Base-by-base conservation (phyloP, 2,113 vertebrate species). In the Atlantisia rogersi region DNA sequence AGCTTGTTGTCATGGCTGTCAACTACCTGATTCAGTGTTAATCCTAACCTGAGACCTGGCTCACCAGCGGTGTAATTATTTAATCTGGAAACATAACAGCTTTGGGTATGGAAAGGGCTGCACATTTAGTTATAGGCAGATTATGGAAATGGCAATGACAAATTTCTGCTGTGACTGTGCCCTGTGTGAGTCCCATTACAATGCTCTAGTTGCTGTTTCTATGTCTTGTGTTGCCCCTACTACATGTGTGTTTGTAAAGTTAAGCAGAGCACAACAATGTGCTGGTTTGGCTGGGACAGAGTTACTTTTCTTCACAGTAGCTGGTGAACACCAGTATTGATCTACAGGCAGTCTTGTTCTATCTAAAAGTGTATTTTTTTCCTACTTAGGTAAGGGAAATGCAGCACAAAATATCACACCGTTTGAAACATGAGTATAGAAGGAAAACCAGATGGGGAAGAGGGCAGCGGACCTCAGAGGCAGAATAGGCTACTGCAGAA, bases 41-140 rank as follows among this genome's bases (percentile, higher is more conserved):
- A 95, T 95, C 77, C 76, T 67, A 91, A 80, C 37, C 74, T 78
- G 75, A 68, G 77, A 92, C 63, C n/a, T 67, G 39, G 19, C 69
- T 95, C 46, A 91, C 60, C 64, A 89, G 94, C 88, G 26, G 21
- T 90, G 37, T 80, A 84, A 79, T 92, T 96, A 90, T 89, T 95
- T 74, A 64, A 73, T 87, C 37, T 42, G 26, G 78, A 68, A 75
- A 93, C 20, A 5, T 85, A 59, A 85, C 2, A 16, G 64, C 62
- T 87, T 60, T 92, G 79, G 64, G 58, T 92, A 22, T 52, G 53
- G 69, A 63, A 68, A 26, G 42, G 81, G 84, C 21, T 62, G 9
- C 2, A 5, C 46, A 55, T 77, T 77, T 79, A 73, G 65, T 46
- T 70, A 56, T 11, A 90, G 70, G 14, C 12, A 44, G 31, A 59